Conservation (phyloP, 1,140 invertebrate genomes). For the Drosophila bocki region DNA sequence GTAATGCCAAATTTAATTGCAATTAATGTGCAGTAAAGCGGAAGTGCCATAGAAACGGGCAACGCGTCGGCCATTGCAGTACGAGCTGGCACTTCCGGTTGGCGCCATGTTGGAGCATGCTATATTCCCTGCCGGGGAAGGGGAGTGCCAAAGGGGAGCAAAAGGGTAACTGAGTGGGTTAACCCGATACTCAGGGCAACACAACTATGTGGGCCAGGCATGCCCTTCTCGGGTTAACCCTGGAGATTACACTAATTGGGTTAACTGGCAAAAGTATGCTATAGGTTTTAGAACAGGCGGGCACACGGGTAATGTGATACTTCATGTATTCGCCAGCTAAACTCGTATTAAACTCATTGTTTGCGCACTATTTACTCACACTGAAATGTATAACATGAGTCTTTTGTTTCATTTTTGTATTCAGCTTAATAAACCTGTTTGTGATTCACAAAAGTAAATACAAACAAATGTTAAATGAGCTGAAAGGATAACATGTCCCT, state of each 20-base stretch:
- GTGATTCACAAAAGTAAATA: background rate
- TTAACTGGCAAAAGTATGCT: background rate
- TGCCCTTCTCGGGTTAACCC: conserved; percentile 9
- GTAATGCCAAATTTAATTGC: conserved; percentile 80
- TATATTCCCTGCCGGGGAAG: background rate
- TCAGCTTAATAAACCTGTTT: background rate
- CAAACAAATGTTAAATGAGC: background rate
- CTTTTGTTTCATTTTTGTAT: background rate
- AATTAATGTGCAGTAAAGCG: conserved; percentile 76
- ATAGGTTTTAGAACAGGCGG: background rate
- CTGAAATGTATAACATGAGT: background rate
- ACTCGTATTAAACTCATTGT: background rate
- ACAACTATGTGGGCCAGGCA: background rate
- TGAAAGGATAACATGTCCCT: background rate
- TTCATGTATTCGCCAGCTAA: background rate
- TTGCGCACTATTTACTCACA: background rate
- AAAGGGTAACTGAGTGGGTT: conserved; percentile 2
- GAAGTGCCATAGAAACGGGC: conserved; percentile 64
- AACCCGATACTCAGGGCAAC: conserved; percentile 10
- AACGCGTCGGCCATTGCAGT: conserved; percentile 41
- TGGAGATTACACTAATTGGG: conserved; percentile 4
- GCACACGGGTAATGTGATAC: background rate
- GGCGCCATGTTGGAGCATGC: conserved; percentile 51
- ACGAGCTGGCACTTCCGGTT: conserved; percentile 63
- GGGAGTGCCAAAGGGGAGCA: background rate